Percentiles rank a stretch among this genome's conserved stretches.
Evolutionary conservation across 2,113 vertebrate genomes (phyloP).

Genomic region (Phainopepla nitens): DNA sequence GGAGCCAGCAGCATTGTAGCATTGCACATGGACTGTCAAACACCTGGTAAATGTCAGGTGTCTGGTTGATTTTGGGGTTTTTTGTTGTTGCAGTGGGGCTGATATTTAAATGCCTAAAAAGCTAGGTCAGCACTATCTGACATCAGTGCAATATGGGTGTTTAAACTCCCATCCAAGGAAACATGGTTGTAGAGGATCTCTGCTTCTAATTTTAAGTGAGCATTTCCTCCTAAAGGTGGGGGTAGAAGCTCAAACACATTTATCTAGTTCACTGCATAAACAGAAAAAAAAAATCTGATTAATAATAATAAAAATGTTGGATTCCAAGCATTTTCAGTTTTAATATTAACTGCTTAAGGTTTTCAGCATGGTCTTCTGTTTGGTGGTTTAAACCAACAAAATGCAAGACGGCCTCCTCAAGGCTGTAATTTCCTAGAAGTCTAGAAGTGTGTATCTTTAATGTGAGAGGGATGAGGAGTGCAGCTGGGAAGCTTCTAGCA

Average conservation of each 20-base stretch:
- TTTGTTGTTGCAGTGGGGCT: neutral
- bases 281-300: neutral
- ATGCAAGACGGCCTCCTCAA: neutral
- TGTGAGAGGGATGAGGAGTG: neutral
- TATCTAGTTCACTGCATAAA: neutral
- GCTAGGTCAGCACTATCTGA: neutral
- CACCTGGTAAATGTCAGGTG: neutral
- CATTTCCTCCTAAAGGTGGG: neutral
- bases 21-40: neutral
- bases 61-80: neutral
- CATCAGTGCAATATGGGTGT: neutral
- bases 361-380: neutral
- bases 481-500: neutral
- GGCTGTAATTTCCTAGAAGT: neutral
- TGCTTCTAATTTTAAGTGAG: neutral
- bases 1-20: neutral
- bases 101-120: constrained; percentile 20
- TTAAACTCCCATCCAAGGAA: neutral
- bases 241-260: neutral
- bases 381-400: neutral
- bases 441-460: neutral
- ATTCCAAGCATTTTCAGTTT: neutral
- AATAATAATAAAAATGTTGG: neutral
- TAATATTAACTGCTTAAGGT: neutral
- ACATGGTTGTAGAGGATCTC: neutral